A percentile compares a stretch with the other conserved stretches of the same genome.
Evolutionary conservation across 2,797 vertebrate genomes (phyloP).

Genomic region (Morelia viridis): DNA sequence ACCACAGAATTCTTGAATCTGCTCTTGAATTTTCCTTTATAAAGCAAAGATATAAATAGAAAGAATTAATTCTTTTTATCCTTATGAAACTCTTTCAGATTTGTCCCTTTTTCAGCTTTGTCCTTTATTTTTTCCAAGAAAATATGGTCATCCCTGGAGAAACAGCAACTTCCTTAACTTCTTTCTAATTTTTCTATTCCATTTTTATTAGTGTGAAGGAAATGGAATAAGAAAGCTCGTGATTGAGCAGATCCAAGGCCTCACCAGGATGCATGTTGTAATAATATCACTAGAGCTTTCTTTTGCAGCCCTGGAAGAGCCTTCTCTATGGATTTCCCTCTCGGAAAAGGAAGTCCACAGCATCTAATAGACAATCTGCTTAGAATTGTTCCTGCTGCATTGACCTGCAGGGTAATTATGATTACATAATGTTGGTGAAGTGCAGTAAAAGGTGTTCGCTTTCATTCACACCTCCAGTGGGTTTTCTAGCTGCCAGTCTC

Average conservation of each 20-base stretch:
- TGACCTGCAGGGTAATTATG: conserved; percentile 20
- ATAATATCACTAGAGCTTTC: background rate
- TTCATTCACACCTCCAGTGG: conserved; percentile 37
- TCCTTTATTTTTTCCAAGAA: background rate
- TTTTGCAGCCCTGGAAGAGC: background rate
- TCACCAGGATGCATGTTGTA: background rate
- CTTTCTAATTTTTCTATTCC: background rate
- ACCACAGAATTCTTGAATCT: too few relatives aligned
- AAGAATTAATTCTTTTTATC: too few relatives aligned
- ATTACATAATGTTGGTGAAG: conserved; percentile 26
- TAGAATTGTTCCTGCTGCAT: background rate
- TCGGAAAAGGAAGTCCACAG: background rate
- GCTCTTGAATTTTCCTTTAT: too few relatives aligned
- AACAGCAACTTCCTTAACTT: background rate
- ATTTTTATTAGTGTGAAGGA: background rate
- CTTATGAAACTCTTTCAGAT: too few relatives aligned
- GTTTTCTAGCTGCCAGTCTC: conserved; percentile 40
- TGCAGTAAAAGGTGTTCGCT: background rate
- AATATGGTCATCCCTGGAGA: background rate
- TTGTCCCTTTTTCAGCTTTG: too few relatives aligned
- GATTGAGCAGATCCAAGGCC: background rate
- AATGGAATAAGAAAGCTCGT: background rate
- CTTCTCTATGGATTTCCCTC: background rate
- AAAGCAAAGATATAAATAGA: too few relatives aligned
- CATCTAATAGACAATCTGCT: background rate